Conservation (phyloP, 2,797 vertebrate genomes). For the Cephalopachus bancanus region DNA sequence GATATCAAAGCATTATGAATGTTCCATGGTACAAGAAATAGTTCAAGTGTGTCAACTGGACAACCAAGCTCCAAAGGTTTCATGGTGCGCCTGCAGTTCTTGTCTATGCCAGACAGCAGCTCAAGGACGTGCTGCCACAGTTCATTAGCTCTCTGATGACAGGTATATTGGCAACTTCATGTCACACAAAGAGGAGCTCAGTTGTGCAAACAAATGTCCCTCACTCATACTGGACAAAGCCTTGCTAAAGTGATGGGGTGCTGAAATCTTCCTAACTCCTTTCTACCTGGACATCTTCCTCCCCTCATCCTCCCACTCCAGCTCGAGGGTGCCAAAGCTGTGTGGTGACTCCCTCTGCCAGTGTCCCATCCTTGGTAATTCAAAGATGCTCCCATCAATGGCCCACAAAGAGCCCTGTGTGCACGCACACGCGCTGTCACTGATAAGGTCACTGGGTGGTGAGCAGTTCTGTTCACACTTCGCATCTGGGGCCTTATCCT, state of each 20-base stretch:
- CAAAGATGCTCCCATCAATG: neutral
- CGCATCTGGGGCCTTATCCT: neutral
- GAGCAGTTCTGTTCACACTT: constrained; percentile 4
- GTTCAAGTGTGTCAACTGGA: neutral
- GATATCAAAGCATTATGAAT: constrained; percentile 20
- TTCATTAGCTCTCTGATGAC: constrained; percentile 65
- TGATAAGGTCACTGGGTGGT: neutral
- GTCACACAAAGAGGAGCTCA: constrained; percentile 41
- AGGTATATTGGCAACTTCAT: neutral
- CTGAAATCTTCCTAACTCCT: constrained; percentile 41
- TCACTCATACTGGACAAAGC: constrained; percentile 64
- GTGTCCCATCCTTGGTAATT: neutral
- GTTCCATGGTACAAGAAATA: neutral
- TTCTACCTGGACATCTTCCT: neutral
- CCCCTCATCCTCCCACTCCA: neutral
- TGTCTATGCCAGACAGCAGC: neutral
- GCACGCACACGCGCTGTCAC: fast-evolving
- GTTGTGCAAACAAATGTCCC: neutral
- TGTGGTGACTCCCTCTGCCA: neutral
- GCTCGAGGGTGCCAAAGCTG: neutral
- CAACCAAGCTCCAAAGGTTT: neutral
- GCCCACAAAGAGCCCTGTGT: neutral
- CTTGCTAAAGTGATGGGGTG: constrained; percentile 12
- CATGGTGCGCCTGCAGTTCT: constrained; percentile 25
- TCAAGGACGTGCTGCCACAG: neutral